These are phyloP conservation scores for Argopecten irradians DNA, from an alignment of 1,140 invertebrate species.

Conservation along the genomic window DNA sequence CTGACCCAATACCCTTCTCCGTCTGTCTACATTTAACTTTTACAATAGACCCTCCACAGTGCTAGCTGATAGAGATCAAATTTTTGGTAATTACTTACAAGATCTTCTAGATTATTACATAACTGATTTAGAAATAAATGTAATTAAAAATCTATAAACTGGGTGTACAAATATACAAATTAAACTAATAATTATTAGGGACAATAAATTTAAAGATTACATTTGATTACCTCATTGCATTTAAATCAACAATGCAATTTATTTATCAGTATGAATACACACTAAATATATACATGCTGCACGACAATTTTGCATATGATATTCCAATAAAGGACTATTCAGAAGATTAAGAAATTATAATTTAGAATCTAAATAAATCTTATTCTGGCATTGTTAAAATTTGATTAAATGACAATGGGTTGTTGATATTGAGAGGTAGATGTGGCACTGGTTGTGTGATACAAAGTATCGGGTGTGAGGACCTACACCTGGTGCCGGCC, in stretches of 20 bases:
- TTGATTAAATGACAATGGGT: neutral
- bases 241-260: neutral
- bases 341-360: neutral
- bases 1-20: too few relatives aligned
- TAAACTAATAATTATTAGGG: neutral
- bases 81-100: neutral
- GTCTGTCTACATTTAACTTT: too few relatives aligned
- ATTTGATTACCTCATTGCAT: too few relatives aligned
- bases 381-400: neutral
- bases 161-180: neutral
- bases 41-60: too few relatives aligned
- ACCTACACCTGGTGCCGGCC: neutral
- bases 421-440: neutral
- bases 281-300: neutral
- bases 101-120: neutral
- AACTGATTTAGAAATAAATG: neutral
- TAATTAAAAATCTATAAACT: neutral
- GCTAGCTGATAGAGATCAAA: too few relatives aligned
- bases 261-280: neutral
- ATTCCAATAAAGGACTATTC: neutral
- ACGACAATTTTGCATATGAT: neutral
- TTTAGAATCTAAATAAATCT: neutral
- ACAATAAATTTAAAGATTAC: too few relatives aligned
- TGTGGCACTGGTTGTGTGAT: neutral
- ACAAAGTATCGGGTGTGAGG: conserved; percentile 14